Evolutionary conservation across 2,113 vertebrate genomes (phyloP).

Genomic region (Hypomesus transpacificus): DNA sequence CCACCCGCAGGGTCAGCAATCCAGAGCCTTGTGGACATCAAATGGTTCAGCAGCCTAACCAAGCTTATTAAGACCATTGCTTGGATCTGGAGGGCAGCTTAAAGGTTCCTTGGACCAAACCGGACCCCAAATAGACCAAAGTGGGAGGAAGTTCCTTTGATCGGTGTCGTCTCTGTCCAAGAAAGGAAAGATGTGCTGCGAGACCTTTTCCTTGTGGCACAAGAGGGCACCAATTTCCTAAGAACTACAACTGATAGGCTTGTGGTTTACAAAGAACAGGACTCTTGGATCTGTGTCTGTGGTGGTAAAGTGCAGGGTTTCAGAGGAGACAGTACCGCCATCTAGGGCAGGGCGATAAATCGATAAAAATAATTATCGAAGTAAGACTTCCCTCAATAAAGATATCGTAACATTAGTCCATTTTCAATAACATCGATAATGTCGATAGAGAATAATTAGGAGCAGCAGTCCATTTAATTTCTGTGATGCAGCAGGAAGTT

Average conservation of each 20-base stretch:
- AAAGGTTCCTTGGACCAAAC: slow-evolving; percentile 1
- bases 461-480: no score
- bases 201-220: slow-evolving; percentile 18
- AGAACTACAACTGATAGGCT: slow-evolving; percentile 18
- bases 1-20: slow-evolving; percentile 16
- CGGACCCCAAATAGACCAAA: not conserved
- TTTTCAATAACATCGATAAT: no score
- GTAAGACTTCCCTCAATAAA: no score
- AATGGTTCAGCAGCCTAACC: not conserved
- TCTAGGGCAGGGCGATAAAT: no score
- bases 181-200: slow-evolving; percentile 6
- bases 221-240: slow-evolving; percentile 9
- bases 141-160: not conserved
- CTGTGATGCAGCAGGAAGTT: no score
- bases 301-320: no score
- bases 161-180: not conserved
- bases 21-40: slow-evolving; percentile 14
- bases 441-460: no score
- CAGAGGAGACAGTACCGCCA: no score
- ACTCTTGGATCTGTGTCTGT: no score
- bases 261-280: slow-evolving; percentile 25
- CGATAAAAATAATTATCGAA: no score
- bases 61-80: slow-evolving; percentile 18
- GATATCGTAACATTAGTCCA: no score
- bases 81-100: slow-evolving; percentile 21